A percentile compares a stretch with the other conserved stretches of the same genome.
Evolutionary conservation across 2,797 vertebrate genomes (phyloP).

Genomic region (Dryobates pubescens): DNA sequence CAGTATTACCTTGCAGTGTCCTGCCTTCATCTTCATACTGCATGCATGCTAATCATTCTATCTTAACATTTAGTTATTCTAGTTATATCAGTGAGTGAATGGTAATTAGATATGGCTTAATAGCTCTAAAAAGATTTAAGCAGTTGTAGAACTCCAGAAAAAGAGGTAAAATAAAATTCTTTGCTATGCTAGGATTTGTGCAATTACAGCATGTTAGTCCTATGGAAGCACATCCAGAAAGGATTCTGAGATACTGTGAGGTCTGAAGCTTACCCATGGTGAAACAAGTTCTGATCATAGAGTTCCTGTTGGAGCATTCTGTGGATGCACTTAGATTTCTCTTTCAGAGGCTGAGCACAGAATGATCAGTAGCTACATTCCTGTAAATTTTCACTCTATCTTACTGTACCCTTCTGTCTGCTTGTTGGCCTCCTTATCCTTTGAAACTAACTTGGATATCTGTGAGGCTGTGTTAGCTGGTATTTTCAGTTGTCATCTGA

Average conservation of each 20-base stretch:
- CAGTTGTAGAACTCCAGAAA: neutral
- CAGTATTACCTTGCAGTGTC: neutral
- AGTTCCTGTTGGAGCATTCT: neutral
- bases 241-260: neutral
- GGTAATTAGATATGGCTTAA: slow-evolving; percentile 5
- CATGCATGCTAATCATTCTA: neutral
- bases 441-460: neutral
- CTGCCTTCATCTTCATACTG: neutral
- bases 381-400: neutral
- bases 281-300: neutral
- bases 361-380: neutral
- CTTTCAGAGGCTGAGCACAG: neutral
- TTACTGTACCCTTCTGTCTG: neutral
- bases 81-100: neutral
- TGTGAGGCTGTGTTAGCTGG: neutral
- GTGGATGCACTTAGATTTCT: neutral
- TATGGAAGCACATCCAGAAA: neutral
- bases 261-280: neutral
- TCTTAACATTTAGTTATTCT: slow-evolving; percentile 6
- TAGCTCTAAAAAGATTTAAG: neutral
- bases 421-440: neutral
- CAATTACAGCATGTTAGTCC: neutral
- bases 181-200: neutral
- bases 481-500: neutral
- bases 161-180: neutral